Percentiles rank a stretch among this genome's conserved stretches.
Evolutionary conservation across 2,888 invertebrate genomes (phyloP).

Genomic region (Dryobotodes eremita): DNA sequence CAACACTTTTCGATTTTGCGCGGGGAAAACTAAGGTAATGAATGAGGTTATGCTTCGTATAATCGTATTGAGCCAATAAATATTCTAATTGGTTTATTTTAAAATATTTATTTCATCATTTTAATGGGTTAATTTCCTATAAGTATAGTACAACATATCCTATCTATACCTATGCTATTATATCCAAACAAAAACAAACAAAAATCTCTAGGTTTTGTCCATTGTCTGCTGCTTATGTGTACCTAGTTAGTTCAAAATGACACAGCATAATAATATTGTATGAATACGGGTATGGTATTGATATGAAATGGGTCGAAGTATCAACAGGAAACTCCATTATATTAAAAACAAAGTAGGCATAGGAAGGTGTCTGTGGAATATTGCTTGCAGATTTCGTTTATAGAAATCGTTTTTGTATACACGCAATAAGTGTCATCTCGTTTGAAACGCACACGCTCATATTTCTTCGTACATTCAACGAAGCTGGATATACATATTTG

Average conservation of each 20-base stretch:
- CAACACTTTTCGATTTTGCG: constrained; percentile 29
- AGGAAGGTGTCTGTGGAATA: neutral
- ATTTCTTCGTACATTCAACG: constrained; percentile 54
- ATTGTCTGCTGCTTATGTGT: constrained; percentile 15
- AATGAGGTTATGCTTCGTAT: neutral
- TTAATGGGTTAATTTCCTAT: neutral
- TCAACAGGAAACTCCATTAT: constrained; percentile 17
- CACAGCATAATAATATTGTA: constrained; percentile 13
- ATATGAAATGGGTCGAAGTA: constrained; percentile 26
- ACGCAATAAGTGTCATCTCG: constrained; percentile 49
- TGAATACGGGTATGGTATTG: constrained; percentile 11
- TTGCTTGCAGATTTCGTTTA: no score
- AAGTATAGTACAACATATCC: neutral
- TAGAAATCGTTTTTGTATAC: constrained; percentile 38
- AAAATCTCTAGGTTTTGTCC: constrained; percentile 5
- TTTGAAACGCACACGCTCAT: constrained; percentile 47
- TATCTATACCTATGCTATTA: neutral
- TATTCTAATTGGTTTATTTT: neutral
- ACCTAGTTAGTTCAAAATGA: constrained; percentile 16
- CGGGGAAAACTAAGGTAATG: constrained; percentile 21
- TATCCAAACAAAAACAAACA: constrained; percentile 3
- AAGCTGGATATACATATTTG: constrained; percentile 58
- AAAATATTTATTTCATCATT: neutral
- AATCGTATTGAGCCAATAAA: constrained; percentile 4
- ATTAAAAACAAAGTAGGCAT: constrained; percentile 13